Percentiles rank a stretch among this genome's conserved stretches.
phyloP scores from a whole-genome alignment of 1,140 invertebrate species.

The Calycopis cecrops region DNA sequence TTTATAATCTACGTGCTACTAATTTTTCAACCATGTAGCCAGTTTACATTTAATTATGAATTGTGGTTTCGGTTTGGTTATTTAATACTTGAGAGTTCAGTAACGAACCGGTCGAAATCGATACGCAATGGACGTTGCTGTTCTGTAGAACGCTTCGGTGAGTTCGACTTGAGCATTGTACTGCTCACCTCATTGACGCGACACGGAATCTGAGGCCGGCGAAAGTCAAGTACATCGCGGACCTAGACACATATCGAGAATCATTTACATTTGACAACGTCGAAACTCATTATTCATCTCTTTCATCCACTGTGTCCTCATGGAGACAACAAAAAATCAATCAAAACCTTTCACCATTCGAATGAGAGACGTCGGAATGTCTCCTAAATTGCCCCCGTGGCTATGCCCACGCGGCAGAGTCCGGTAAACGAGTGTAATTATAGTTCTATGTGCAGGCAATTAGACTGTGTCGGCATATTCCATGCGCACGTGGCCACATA shows the following conservation, averaged over 20 bases:
- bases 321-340: not conserved
- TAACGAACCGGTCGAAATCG: slow-evolving; percentile 55
- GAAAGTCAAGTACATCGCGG: slow-evolving; percentile 41
- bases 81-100: slow-evolving; percentile 44
- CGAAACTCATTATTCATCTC: slow-evolving; percentile 25
- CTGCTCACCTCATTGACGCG: slow-evolving; percentile 61
- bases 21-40: slow-evolving; percentile 1
- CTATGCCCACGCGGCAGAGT: not conserved
- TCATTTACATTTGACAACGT: slow-evolving; percentile 34
- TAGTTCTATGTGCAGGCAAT: slow-evolving; percentile 36
- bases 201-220: slow-evolving; percentile 58
- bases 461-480: slow-evolving; percentile 47
- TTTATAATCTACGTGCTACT: no score
- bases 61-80: slow-evolving; percentile 42
- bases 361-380: not conserved
- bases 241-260: not conserved
- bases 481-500: slow-evolving; percentile 33
- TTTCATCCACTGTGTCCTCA: not conserved
- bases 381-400: slow-evolving; percentile 1
- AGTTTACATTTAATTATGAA: slow-evolving; percentile 6
- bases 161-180: slow-evolving; percentile 49
- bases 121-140: slow-evolving; percentile 41
- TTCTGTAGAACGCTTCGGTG: slow-evolving; percentile 51
- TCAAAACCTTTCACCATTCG: not conserved
- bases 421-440: slow-evolving; percentile 27